Evolutionary conservation across 2,888 invertebrate species (phyloP).

Genomic region (Ametastegia equiseti): DNA sequence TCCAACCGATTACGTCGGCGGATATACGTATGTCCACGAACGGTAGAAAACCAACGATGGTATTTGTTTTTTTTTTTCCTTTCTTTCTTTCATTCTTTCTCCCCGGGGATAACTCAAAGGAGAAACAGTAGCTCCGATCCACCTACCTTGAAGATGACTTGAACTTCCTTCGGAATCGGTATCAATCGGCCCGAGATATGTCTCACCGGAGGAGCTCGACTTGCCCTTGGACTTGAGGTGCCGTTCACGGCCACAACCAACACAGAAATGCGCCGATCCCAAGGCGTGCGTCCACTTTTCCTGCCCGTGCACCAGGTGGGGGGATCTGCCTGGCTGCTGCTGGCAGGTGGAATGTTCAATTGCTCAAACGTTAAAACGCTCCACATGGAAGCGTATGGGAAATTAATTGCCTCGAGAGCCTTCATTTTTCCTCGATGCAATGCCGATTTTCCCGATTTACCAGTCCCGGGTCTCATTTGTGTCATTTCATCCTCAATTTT

Average conservation of each 20-base stretch:
- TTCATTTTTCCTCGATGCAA: neutral
- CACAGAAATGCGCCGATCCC: constrained; percentile 74
- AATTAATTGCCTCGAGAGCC: neutral
- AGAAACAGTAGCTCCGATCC: neutral
- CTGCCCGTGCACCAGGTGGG: constrained; percentile 68
- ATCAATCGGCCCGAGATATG: constrained; percentile 33
- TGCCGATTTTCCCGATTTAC: neutral
- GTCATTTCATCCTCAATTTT: too few species aligned
- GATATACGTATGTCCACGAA: neutral
- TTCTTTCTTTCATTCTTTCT: too few species aligned
- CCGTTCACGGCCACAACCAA: constrained; percentile 75
- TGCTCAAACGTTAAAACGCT: constrained; percentile 45
- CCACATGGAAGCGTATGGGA: constrained; percentile 16
- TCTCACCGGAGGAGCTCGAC: constrained; percentile 54
- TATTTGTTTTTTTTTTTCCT: too few species aligned
- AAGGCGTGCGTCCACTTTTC: constrained; percentile 74
- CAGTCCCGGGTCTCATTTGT: too few species aligned
- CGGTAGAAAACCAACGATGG: neutral
- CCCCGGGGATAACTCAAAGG: neutral
- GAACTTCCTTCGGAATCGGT: constrained; percentile 43
- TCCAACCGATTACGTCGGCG: constrained; percentile 23
- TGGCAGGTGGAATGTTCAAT: constrained; percentile 73
- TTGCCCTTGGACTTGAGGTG: constrained; percentile 74
- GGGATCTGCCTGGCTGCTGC: constrained; percentile 62
- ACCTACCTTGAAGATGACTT: constrained; percentile 42